Percentiles rank a stretch among this genome's conserved stretches.
These are phyloP conservation scores for Ceratina australensis DNA, from an alignment of 1,140 invertebrate genomes.

Conservation along the genomic window DNA sequence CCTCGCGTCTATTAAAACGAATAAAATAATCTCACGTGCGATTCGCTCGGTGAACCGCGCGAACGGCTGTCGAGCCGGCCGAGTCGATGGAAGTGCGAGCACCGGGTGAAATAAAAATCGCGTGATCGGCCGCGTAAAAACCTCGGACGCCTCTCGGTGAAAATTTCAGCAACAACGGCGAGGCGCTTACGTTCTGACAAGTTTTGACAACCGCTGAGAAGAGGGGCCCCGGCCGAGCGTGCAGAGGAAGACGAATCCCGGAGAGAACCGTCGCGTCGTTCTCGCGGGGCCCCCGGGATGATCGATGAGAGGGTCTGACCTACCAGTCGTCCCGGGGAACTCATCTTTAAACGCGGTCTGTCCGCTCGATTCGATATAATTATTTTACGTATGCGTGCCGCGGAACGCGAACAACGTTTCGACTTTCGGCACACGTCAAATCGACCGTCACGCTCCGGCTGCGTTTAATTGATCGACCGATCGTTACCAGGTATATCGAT, in stretches of 20 bases:
- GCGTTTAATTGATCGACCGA: constrained; percentile 55
- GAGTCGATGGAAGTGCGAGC: too few relatives aligned
- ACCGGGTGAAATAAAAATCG: neutral
- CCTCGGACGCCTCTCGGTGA: neutral
- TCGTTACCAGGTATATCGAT: constrained; percentile 32
- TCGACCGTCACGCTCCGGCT: constrained; percentile 40
- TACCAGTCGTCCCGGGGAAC: constrained; percentile 69
- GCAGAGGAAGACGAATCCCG: constrained; percentile 68
- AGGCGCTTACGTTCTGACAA: constrained; percentile 2
- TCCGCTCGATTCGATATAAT: constrained; percentile 77
- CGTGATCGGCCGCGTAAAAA: neutral
- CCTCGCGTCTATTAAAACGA: too few relatives aligned
- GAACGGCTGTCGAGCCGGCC: too few relatives aligned
- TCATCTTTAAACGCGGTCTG: constrained; percentile 73
- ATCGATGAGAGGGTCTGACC: constrained; percentile 77
- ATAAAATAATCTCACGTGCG: too few relatives aligned
- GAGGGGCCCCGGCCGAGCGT: constrained; percentile 43
- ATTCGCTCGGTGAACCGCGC: too few relatives aligned
- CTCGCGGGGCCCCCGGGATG: constrained; percentile 68
- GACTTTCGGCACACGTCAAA: constrained; percentile 58
- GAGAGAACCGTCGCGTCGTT: constrained; percentile 68
- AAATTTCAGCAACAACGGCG: neutral
- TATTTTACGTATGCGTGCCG: constrained; percentile 73
- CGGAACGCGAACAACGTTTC: constrained; percentile 51
- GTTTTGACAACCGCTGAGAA: constrained; percentile 64